Evolutionary conservation across 35 echinoderm and acorn worm species (phyloP).

Genomic region (Heliocidaris tuberculata): DNA sequence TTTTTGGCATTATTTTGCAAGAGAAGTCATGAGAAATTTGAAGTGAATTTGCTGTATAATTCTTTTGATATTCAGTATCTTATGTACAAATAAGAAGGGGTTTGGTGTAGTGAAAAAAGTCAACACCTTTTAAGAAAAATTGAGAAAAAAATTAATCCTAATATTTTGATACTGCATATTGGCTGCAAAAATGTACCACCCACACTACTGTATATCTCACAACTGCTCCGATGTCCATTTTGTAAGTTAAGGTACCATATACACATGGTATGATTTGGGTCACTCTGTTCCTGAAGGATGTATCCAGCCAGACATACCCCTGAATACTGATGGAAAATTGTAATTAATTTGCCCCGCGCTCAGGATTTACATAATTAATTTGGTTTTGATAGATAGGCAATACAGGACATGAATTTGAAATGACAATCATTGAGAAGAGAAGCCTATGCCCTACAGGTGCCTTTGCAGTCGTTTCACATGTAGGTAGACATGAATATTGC

Average conservation of each 20-base stretch:
- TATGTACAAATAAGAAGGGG: too few relatives aligned
- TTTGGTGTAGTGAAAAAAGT: too few relatives aligned
- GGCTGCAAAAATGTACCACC: too few relatives aligned
- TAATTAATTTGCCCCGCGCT: background rate
- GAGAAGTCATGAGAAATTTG: too few relatives aligned
- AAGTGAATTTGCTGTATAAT: too few relatives aligned
- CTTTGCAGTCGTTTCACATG: background rate
- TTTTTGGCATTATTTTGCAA: too few relatives aligned
- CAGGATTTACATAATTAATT: slow-evolving; percentile 13
- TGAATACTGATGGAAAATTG: background rate
- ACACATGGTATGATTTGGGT: background rate
- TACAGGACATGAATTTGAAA: background rate
- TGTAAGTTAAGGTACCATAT: background rate
- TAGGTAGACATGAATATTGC: background rate
- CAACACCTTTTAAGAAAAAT: too few relatives aligned
- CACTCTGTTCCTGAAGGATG: background rate
- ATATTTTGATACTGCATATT: too few relatives aligned
- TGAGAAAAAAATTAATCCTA: too few relatives aligned
- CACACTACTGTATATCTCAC: too few relatives aligned
- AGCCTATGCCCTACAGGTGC: background rate
- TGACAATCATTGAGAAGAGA: background rate
- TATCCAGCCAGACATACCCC: background rate
- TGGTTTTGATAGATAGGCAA: background rate
- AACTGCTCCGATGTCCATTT: background rate
- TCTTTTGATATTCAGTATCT: too few relatives aligned